phyloP scores from a whole-genome alignment of 2,797 vertebrate genomes.

The Galago senegalensis region DNA sequence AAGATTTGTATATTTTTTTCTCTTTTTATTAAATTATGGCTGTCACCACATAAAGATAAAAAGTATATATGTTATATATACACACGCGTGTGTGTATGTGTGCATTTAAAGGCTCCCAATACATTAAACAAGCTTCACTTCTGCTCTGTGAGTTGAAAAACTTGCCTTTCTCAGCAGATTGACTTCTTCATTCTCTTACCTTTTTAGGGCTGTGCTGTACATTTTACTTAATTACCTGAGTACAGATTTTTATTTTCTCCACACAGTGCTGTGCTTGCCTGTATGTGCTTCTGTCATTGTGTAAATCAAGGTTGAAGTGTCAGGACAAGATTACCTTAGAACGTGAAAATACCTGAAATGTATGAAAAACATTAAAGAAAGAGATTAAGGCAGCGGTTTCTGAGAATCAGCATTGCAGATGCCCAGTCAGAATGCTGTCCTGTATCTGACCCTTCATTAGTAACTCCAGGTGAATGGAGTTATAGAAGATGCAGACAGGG shows the following conservation, averaged over 20 bases:
- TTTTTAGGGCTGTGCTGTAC: background rate
- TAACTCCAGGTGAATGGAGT: background rate
- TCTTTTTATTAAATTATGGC: conserved; percentile 87
- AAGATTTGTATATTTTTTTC: conserved; percentile 84
- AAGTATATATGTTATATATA: conserved; percentile 27
- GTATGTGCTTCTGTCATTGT: background rate
- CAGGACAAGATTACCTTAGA: background rate
- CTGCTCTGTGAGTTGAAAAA: conserved; percentile 38
- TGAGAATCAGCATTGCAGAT: background rate
- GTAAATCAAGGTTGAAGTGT: background rate
- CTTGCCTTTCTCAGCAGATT: background rate
- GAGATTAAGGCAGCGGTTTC: background rate
- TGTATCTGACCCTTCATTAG: background rate
- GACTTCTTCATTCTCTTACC: conserved; percentile 34
- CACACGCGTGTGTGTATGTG: too few species aligned
- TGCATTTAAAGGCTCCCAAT: conserved; percentile 34
- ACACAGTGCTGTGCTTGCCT: background rate
- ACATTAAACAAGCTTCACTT: conserved; percentile 1
- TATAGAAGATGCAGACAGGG: background rate
- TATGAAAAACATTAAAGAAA: background rate
- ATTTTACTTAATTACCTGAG: conserved; percentile 42
- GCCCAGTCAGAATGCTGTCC: background rate
- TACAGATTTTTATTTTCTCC: conserved; percentile 14
- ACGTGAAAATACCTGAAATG: background rate
- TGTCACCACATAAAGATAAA: conserved; percentile 84